Conservation (phyloP, 1,140 invertebrate species). For the Drosophila elegans region DNA sequence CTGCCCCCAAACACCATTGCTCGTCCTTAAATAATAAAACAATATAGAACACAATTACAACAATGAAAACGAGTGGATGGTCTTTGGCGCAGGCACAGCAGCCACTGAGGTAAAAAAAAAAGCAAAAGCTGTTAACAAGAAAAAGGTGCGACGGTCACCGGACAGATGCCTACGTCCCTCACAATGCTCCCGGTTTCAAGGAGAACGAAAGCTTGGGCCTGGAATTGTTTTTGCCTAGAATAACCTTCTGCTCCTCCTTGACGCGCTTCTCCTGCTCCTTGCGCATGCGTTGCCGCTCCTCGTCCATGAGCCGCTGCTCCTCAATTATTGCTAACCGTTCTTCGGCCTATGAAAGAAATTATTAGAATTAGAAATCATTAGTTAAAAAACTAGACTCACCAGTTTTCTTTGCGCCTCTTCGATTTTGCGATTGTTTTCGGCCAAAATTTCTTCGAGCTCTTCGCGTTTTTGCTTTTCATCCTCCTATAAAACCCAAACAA, state of each 20-base stretch:
- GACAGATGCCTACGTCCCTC: conserved; percentile 67
- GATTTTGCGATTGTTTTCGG: conserved; percentile 98
- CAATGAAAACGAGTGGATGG: conserved; percentile 36
- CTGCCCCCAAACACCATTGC: conserved; percentile 43
- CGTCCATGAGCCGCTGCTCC: conserved; percentile 97
- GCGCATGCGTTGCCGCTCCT: conserved; percentile 95
- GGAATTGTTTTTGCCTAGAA: conserved; percentile 98
- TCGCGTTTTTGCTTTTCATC: conserved; percentile 97
- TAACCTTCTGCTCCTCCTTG: conserved; percentile 98
- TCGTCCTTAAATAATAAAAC: conserved; percentile 39
- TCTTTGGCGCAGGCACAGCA: conserved; percentile 54
- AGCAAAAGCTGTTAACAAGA: conserved; percentile 72
- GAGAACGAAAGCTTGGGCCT: conserved; percentile 97
- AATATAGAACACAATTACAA: conserved; percentile 59
- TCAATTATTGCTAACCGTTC: conserved; percentile 98
- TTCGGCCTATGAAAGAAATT: conserved; percentile 89
- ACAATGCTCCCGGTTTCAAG: conserved; percentile 91
- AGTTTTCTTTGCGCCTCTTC: conserved; percentile 98
- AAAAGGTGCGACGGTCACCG: conserved; percentile 13
- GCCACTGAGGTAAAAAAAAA: conserved; percentile 50
- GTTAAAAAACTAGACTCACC: conserved; percentile 86
- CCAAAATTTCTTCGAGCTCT: conserved; percentile 97
- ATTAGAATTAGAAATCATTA: conserved; percentile 5
- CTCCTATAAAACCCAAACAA: conserved; percentile 90
- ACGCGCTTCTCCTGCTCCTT: conserved; percentile 96